Evolutionary conservation across 2,888 invertebrate genomes (phyloP).

Genomic region (Agrochola lychnidis): DNA sequence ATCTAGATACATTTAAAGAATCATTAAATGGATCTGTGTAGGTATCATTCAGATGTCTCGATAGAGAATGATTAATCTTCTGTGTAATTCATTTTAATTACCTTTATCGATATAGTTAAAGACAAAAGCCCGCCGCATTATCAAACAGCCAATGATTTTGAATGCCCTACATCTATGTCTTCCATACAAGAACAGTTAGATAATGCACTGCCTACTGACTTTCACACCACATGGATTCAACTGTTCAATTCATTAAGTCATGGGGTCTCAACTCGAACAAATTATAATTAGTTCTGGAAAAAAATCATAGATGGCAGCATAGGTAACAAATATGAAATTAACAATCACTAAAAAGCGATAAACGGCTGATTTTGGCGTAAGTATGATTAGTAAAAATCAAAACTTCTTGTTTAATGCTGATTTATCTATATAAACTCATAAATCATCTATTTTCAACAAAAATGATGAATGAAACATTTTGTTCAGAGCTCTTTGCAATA

Average conservation of each 20-base stretch:
- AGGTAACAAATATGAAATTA: too few relatives aligned
- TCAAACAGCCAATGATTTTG: not conserved
- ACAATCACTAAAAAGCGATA: too few relatives aligned
- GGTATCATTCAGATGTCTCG: slow-evolving; percentile 56
- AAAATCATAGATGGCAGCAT: too few relatives aligned
- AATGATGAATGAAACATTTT: too few relatives aligned
- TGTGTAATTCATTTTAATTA: slow-evolving; percentile 32
- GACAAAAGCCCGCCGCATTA: slow-evolving; percentile 6
- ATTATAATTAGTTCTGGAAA: too few relatives aligned
- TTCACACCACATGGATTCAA: not conserved
- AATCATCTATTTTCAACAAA: too few relatives aligned
- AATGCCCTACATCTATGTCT: not conserved
- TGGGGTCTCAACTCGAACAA: too few relatives aligned
- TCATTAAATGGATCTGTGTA: slow-evolving; percentile 53
- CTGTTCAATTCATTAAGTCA: slow-evolving; percentile 10
- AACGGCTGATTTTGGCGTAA: too few relatives aligned
- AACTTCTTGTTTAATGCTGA: too few relatives aligned
- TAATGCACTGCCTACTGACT: not conserved
- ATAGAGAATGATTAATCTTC: slow-evolving; percentile 36
- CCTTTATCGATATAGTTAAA: slow-evolving; percentile 14
- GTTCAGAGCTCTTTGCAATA: too few relatives aligned
- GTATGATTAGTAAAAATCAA: too few relatives aligned
- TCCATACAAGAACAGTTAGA: not conserved
- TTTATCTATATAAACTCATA: too few relatives aligned
- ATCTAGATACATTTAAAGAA: slow-evolving; percentile 48